phyloP scores from a whole-genome alignment of 2,888 invertebrate genomes.

The Nymphalis urticae region DNA sequence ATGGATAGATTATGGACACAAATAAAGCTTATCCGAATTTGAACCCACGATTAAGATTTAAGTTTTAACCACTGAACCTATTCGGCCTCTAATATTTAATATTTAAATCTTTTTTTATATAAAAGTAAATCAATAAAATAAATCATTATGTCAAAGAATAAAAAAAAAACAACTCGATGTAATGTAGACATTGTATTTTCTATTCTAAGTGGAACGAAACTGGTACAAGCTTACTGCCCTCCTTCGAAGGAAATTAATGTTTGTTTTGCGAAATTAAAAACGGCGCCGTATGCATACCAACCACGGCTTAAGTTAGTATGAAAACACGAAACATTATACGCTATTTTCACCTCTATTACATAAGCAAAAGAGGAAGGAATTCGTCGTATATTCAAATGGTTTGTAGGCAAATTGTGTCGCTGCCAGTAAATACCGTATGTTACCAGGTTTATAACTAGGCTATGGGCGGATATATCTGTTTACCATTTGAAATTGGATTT shows the following conservation, averaged over 20 bases:
- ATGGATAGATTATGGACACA: no score
- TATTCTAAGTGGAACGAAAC: slow-evolving; percentile 30
- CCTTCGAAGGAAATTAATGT: slow-evolving; percentile 67
- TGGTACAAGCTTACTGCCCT: slow-evolving; percentile 41
- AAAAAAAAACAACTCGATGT: background rate
- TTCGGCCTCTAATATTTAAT: no score
- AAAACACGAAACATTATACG: slow-evolving; percentile 6
- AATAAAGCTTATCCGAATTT: no score
- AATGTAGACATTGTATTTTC: slow-evolving; percentile 28
- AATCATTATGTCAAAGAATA: no score
- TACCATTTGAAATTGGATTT: slow-evolving; percentile 46
- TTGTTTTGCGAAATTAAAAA: slow-evolving; percentile 72
- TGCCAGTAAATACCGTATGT: slow-evolving; percentile 23
- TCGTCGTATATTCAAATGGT: background rate
- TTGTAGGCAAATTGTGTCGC: slow-evolving; percentile 3
- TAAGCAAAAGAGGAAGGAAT: slow-evolving; percentile 7
- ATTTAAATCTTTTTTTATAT: no score
- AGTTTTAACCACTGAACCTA: no score
- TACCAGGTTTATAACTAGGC: slow-evolving; percentile 36
- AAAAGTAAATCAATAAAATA: no score
- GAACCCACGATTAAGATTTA: no score
- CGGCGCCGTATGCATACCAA: slow-evolving; percentile 47
- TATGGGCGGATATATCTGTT: slow-evolving; percentile 43
- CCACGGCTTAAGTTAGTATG: slow-evolving; percentile 8
- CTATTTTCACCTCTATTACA: slow-evolving; percentile 12